Evolutionary conservation across 1,140 invertebrate genomes (phyloP).

Genomic region (Macrostomum lignano): DNA sequence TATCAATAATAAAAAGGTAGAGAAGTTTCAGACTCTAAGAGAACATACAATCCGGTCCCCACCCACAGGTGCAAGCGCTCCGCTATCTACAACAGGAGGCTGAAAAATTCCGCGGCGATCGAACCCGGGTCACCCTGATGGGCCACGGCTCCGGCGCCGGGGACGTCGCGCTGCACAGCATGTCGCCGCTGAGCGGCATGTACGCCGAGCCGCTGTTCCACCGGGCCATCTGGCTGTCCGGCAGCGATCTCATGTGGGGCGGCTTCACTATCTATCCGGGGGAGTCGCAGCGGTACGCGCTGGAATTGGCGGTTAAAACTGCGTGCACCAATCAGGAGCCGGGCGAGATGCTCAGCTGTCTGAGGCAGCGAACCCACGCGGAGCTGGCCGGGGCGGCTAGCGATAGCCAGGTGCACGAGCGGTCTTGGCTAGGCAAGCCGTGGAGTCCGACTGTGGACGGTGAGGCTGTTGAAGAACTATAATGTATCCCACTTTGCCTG

Average conservation of each 20-base stretch:
- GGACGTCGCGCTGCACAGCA: background rate
- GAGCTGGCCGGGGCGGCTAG: background rate
- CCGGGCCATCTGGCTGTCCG: slow-evolving; percentile 1
- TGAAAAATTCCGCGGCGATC: slow-evolving; percentile 1
- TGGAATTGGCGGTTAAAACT: background rate
- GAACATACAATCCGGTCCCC: too few relatives aligned
- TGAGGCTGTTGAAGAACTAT: background rate
- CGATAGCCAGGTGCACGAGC: background rate
- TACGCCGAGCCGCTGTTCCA: background rate
- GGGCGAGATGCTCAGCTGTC: background rate
- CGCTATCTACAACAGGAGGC: background rate
- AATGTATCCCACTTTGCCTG: too few relatives aligned
- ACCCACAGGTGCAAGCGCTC: too few relatives aligned
- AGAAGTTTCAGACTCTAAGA: too few relatives aligned
- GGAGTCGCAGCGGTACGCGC: background rate
- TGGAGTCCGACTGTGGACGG: background rate
- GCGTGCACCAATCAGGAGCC: background rate
- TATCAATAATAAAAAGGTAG: too few relatives aligned
- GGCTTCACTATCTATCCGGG: background rate
- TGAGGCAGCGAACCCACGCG: background rate
- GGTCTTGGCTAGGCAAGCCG: background rate
- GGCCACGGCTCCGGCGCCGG: slow-evolving; percentile 2
- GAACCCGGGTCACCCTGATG: slow-evolving; percentile 1
- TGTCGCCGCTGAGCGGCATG: too few relatives aligned
- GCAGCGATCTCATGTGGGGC: background rate